These are phyloP conservation scores for Rhabdomys dilectus DNA, from an alignment of 2,113 vertebrate species.

Conservation along the genomic window DNA sequence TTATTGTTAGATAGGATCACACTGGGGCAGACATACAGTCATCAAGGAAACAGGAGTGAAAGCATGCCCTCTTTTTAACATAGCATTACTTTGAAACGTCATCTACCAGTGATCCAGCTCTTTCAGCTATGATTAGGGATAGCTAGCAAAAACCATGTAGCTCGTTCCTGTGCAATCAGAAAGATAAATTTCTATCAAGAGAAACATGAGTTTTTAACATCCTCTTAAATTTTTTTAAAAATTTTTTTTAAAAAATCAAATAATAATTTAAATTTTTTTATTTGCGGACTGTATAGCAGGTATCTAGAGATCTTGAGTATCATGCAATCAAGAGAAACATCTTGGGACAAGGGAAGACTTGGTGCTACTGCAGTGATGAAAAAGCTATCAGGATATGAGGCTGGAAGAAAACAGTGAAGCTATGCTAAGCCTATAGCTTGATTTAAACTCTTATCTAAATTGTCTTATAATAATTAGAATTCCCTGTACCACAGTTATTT, in stretches of 20 bases:
- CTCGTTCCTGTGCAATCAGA: background rate
- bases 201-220: background rate
- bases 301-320: background rate
- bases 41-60: background rate
- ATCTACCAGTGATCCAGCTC: background rate
- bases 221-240: background rate
- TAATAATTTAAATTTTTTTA: too few relatives aligned
- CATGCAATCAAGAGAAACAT: background rate
- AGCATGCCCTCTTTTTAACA: background rate
- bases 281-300: background rate
- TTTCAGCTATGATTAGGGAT: background rate
- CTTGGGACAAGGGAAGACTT: background rate
- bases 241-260: too few relatives aligned
- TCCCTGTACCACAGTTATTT: background rate
- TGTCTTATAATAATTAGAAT: background rate
- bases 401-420: background rate
- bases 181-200: background rate
- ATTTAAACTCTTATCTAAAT: background rate
- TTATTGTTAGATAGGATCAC: background rate
- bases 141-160: background rate
- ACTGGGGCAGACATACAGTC: rapidly evolving
- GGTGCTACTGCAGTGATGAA: background rate
- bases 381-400: background rate
- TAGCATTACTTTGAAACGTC: background rate
- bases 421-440: background rate